Evolutionary conservation across 2,797 vertebrate genomes (phyloP).

Genomic region (Hippopotamyrus pictus): DNA sequence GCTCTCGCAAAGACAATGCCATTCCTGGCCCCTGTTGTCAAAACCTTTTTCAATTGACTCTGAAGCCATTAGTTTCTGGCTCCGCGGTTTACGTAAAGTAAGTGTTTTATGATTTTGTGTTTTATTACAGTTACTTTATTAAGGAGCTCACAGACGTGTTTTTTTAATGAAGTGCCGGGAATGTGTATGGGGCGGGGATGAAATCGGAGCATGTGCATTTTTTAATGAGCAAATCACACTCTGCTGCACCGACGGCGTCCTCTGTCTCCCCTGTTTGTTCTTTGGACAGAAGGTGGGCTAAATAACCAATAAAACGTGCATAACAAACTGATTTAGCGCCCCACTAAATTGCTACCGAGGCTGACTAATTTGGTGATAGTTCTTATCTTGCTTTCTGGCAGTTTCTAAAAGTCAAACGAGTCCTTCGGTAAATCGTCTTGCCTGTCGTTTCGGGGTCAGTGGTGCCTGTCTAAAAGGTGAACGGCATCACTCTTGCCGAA

Average conservation of each 20-base stretch:
- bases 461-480: neutral
- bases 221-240: constrained; percentile 5
- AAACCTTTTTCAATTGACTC: constrained; percentile 29
- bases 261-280: neutral
- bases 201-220: neutral
- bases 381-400: neutral
- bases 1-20: constrained; percentile 23
- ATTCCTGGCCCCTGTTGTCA: constrained; percentile 26
- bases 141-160: neutral
- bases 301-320: neutral
- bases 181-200: neutral
- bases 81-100: constrained; percentile 24
- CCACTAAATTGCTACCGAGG: neutral
- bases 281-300: constrained; percentile 10
- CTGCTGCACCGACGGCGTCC: neutral
- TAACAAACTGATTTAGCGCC: neutral
- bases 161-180: neutral
- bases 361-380: neutral
- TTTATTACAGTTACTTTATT: constrained; percentile 11
- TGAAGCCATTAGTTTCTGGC: constrained; percentile 32
- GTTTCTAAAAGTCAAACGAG: neutral
- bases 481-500: constrained; percentile 12
- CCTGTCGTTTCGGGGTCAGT: neutral
- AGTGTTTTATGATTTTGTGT: constrained; percentile 19
- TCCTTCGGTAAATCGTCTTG: neutral